phyloP scores from a whole-genome alignment of 1,140 invertebrate species.

The Diachasma alloeum region DNA sequence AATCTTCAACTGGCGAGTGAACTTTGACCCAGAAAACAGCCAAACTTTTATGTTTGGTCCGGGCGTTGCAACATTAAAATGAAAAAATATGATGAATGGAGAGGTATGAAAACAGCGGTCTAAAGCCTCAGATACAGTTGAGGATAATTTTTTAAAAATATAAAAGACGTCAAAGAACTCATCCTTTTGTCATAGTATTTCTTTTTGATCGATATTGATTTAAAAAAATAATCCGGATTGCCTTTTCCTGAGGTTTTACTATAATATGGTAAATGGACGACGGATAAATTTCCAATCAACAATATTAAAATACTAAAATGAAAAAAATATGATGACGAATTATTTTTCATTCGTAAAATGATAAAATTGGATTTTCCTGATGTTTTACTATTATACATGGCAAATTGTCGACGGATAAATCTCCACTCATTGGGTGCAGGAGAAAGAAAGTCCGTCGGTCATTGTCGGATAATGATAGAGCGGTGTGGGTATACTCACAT shows the following conservation, averaged over 20 bases:
- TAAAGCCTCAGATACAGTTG: neutral
- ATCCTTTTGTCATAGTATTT: no score
- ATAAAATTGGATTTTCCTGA: neutral
- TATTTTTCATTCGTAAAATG: neutral
- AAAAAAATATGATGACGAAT: no score
- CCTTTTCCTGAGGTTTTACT: no score
- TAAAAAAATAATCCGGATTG: no score
- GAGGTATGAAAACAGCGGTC: neutral
- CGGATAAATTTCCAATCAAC: no score
- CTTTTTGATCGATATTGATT: no score
- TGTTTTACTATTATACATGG: neutral
- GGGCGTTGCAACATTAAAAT: neutral
- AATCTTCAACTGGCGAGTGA: slow-evolving; percentile 4
- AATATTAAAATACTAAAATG: no score
- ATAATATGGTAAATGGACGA: no score
- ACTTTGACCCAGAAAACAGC: neutral
- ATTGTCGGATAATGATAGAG: slow-evolving; percentile 16
- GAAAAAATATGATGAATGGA: neutral
- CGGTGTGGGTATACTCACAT: neutral
- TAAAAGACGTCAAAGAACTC: no score
- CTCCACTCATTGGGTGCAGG: neutral
- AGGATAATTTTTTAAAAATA: neutral
- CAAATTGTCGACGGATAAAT: neutral
- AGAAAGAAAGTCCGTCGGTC: neutral
- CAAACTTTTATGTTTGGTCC: neutral